Conservation (phyloP, 1,140 invertebrate species). For the Drosophila parvula region DNA sequence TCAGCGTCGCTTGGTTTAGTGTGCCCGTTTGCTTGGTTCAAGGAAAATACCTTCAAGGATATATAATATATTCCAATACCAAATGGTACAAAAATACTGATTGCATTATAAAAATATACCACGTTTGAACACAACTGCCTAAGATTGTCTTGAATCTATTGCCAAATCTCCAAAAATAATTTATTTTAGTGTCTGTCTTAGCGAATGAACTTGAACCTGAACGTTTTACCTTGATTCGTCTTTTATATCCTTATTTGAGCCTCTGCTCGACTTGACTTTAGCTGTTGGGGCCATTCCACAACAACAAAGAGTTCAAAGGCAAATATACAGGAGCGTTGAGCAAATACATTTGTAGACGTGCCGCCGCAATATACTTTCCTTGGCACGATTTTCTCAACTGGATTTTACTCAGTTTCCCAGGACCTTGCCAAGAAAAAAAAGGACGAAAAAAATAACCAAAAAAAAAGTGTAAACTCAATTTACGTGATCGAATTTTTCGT, state of each 20-base stretch:
- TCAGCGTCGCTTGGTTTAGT: background rate
- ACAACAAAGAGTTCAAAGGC: conserved; percentile 13
- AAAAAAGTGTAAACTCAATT: conserved; percentile 71
- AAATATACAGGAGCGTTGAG: conserved; percentile 39
- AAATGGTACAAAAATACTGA: too few relatives aligned
- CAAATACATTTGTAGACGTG: conserved; percentile 56
- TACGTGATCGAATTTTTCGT: conserved; percentile 72
- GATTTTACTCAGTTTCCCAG: conserved; percentile 1
- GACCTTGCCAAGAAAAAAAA: background rate
- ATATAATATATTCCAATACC: too few relatives aligned
- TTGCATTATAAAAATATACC: background rate
- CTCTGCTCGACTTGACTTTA: conserved; percentile 32
- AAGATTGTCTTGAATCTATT: background rate
- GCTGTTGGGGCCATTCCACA: background rate
- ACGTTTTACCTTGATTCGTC: background rate
- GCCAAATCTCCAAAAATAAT: background rate
- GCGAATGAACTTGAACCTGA: conserved; percentile 12
- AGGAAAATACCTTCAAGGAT: background rate
- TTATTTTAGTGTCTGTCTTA: background rate
- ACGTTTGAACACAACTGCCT: too few relatives aligned
- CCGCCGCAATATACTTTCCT: conserved; percentile 53
- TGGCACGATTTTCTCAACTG: conserved; percentile 10
- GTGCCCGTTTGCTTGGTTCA: background rate
- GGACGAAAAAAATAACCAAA: background rate
- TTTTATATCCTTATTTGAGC: conserved; percentile 11